Conservation (phyloP, 2,113 vertebrate species). For the Puntigrus tetrazona region DNA sequence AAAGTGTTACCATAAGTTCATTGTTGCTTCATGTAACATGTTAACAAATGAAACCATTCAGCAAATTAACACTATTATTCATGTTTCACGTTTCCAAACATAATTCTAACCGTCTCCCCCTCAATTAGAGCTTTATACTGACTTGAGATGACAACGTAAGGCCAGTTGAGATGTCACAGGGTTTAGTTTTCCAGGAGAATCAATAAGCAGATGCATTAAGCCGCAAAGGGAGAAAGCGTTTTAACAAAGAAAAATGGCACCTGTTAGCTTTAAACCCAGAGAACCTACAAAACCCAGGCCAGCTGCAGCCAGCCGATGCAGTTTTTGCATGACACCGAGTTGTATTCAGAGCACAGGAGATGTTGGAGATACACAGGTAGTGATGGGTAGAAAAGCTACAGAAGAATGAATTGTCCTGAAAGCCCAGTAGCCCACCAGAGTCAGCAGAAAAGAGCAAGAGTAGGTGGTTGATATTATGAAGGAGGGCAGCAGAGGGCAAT, state of each 20-base stretch:
- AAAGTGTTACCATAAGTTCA: too few relatives aligned
- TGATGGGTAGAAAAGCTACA: background rate
- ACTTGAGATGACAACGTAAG: background rate
- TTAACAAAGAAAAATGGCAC: background rate
- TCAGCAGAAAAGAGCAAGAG: slow-evolving; percentile 26
- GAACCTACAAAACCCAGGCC: background rate
- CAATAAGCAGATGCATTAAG: background rate
- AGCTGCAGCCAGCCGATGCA: background rate
- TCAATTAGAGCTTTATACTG: background rate
- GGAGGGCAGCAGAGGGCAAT: slow-evolving; percentile 39
- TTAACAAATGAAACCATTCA: too few relatives aligned
- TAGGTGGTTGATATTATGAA: slow-evolving; percentile 33
- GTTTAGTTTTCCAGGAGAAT: background rate
- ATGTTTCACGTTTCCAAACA: background rate
- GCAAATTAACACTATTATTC: too few relatives aligned
- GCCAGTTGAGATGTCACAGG: background rate
- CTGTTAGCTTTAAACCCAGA: background rate
- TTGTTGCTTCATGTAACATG: too few relatives aligned
- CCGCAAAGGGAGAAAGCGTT: background rate
- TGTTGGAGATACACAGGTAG: background rate
- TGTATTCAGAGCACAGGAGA: background rate
- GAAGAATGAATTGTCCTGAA: slow-evolving; percentile 8
- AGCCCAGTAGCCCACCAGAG: slow-evolving; percentile 22
- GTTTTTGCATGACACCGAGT: background rate
- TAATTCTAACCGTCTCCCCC: background rate